Conservation (phyloP, 2,797 vertebrate genomes). For the Astyanax mexicanus region DNA sequence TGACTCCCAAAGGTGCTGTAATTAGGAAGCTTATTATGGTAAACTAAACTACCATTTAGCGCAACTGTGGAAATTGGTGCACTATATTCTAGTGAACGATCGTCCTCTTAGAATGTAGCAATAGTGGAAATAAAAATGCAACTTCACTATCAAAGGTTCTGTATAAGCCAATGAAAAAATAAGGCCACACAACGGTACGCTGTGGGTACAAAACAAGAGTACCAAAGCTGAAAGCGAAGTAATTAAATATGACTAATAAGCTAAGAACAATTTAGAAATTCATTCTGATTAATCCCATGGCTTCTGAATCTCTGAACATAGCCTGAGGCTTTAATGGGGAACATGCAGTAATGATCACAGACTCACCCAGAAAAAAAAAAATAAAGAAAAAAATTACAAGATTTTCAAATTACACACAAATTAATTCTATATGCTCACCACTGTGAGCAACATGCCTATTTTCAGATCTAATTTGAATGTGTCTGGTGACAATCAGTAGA, state of each 20-base stretch:
- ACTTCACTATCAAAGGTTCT: not conserved
- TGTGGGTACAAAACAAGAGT: not conserved
- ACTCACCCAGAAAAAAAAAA: no score
- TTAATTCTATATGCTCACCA: constrained; percentile 49
- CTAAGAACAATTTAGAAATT: constrained; percentile 24
- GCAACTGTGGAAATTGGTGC: not conserved
- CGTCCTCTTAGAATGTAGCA: not conserved
- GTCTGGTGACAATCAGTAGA: constrained; percentile 58
- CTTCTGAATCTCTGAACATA: constrained; percentile 39
- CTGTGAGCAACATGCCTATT: constrained; percentile 50
- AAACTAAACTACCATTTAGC: not conserved
- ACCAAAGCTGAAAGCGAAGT: constrained; percentile 12
- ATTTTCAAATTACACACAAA: constrained; percentile 54
- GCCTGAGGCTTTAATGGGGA: constrained; percentile 28
- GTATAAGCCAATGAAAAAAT: not conserved
- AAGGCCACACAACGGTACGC: constrained; percentile 9
- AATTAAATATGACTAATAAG: constrained; percentile 51
- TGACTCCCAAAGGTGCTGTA: not conserved
- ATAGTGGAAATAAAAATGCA: not conserved
- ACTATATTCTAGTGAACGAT: not conserved
- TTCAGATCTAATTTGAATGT: constrained; percentile 58
- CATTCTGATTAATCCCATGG: constrained; percentile 37
- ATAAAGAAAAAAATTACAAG: constrained; percentile 40
- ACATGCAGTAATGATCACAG: constrained; percentile 48
- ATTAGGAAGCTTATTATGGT: not conserved